Evolutionary conservation across 1,140 invertebrate species (phyloP), one percentile per base, ranked within the genome.

Genomic region (Chironomus tepperi): DNA sequence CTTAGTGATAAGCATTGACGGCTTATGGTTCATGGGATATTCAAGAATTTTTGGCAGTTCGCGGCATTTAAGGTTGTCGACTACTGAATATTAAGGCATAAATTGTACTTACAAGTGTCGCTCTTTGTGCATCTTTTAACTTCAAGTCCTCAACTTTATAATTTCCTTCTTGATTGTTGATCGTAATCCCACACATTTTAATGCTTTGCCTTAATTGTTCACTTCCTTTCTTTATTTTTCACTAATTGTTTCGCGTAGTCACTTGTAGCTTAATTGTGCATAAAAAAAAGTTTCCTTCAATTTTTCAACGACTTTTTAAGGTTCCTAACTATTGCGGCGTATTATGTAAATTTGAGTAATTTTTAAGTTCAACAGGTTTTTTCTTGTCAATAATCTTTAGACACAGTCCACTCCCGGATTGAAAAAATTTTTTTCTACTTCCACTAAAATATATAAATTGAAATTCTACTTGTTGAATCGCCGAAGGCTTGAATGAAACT

Each of bases 401-500:
- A n/a, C n/a, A n/a, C n/a, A n/a, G 47, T 12, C 47, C 12, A 57
- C 47, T 57, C n/a, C 12, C 12, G 47, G 47, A 57, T 57, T 9
- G 15, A 57, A 57, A 57, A 57, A 57, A 15, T 47, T 2, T 10
- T 47, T 57, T 57, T 47, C 43, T 1, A 57, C 12, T 57, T 15
- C 9, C 9, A 9, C 15, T 57, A n/a, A 57, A 15, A n/a, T n/a
- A 12, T n/a, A n/a, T 57, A n/a, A n/a, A n/a, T 15, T 12, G 5
- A 57, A 57, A 57, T 9, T 9, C n/a, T 18, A 70, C 65, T 70
- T 70, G 65, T 70, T 19, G 47, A 57, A n/a, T 9, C n/a, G 65
- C 65, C 65, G 65, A 70, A 70, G 65, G 65, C 65, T 70, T 16
- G 65, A 70, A 18, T 19, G 65, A 70, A 70, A 70, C 65, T 70